Percentiles rank a stretch among this genome's conserved stretches.
phyloP scores from a whole-genome alignment of 2,888 invertebrate genomes.

The Leptodirus hochenwartii region DNA sequence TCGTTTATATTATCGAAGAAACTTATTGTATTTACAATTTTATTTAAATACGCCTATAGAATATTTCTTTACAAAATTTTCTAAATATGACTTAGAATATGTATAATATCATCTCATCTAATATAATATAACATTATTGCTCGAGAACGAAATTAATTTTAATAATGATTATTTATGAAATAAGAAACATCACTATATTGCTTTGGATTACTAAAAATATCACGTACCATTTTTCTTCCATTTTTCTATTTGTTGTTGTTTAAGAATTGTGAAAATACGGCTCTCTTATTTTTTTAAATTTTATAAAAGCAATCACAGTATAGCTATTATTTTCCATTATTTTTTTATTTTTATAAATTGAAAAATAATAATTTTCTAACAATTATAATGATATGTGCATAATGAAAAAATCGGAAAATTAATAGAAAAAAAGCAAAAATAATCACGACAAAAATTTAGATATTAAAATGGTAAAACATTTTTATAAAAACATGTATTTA shows the following conservation, averaged over 20 bases:
- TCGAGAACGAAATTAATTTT: slow-evolving; percentile 2
- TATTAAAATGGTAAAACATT: too few relatives aligned
- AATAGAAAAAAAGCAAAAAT: too few relatives aligned
- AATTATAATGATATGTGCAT: too few relatives aligned
- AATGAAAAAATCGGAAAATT: too few relatives aligned
- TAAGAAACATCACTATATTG: slow-evolving; percentile 20
- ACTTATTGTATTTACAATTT: too few relatives aligned
- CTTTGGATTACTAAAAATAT: slow-evolving; percentile 30
- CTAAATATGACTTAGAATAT: background rate
- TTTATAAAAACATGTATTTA: too few relatives aligned
- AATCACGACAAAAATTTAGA: too few relatives aligned
- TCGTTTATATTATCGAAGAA: too few relatives aligned
- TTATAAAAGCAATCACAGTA: slow-evolving; percentile 22
- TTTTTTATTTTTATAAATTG: slow-evolving; percentile 4
- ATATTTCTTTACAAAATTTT: background rate
- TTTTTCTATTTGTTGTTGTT: slow-evolving; percentile 9
- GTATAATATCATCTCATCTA: slow-evolving; percentile 2
- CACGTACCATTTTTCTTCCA: slow-evolving; percentile 17
- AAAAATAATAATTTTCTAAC: too few relatives aligned
- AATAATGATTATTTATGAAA: slow-evolving; percentile 1
- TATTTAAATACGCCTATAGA: too few relatives aligned
- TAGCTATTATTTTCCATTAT: slow-evolving; percentile 15
- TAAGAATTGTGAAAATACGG: slow-evolving; percentile 25
- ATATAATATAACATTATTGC: too few relatives aligned
- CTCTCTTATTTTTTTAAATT: too few relatives aligned